Percentiles rank a stretch among this genome's conserved stretches.
Evolutionary conservation across 2,797 vertebrate genomes (phyloP).

Genomic region (Vespertilio murinus): DNA sequence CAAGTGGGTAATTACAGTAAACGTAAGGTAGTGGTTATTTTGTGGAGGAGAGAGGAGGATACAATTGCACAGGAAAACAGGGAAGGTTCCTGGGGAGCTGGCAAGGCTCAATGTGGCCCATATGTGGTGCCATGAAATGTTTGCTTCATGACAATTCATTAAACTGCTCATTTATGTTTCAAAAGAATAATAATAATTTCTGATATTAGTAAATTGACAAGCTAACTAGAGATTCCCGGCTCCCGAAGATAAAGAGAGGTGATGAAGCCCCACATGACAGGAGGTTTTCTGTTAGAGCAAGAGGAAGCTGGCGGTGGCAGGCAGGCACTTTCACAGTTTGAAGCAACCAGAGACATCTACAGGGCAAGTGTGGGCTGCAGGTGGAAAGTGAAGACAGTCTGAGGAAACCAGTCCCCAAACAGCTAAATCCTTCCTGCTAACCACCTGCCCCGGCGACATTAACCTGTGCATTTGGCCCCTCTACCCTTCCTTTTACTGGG

Average conservation of each 20-base stretch:
- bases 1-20: not conserved
- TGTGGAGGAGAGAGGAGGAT: not conserved
- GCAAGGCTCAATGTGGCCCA: not conserved
- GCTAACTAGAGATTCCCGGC: not conserved
- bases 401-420: not conserved
- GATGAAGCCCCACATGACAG: not conserved
- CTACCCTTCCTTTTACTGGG: not conserved
- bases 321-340: not conserved
- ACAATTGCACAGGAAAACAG: not conserved
- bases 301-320: not conserved
- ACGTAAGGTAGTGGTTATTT: not conserved
- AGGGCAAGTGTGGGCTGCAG: no score
- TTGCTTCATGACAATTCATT: not conserved
- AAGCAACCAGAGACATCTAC: not conserved
- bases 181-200: not conserved
- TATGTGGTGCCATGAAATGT: not conserved
- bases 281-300: not conserved
- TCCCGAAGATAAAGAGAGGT: not conserved
- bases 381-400: not conserved
- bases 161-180: not conserved
- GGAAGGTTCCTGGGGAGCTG: not conserved
- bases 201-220: not conserved
- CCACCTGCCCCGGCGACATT: not conserved
- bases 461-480: not conserved
- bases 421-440: not conserved